A percentile compares a stretch with the other conserved stretches of the same genome.
phyloP scores from a whole-genome alignment of 2,888 invertebrate species.

The Dioctria rufipes region DNA sequence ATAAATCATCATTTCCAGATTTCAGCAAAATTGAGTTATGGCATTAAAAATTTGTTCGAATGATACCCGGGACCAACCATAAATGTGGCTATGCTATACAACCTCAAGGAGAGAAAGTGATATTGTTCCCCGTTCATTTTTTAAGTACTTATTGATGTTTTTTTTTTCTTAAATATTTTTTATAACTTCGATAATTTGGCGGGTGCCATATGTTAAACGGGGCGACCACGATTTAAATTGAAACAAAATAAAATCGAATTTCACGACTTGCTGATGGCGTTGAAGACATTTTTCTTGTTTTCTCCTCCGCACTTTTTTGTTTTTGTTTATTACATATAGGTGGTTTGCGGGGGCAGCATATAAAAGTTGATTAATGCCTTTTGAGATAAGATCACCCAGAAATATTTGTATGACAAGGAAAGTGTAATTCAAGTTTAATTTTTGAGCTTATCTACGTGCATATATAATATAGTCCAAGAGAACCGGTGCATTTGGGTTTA shows the following conservation, averaged over 20 bases:
- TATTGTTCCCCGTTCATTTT: background rate
- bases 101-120: slow-evolving; percentile 25
- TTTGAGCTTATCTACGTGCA: too few relatives aligned
- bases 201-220: background rate
- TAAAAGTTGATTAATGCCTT: too few relatives aligned
- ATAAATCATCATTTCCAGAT: background rate
- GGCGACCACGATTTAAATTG: background rate
- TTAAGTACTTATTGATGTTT: background rate
- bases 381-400: too few relatives aligned
- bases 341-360: too few relatives aligned
- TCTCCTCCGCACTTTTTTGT: background rate
- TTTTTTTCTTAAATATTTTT: background rate
- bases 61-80: background rate
- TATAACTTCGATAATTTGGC: background rate
- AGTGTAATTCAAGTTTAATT: too few relatives aligned
- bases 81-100: background rate
- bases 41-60: background rate
- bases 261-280: background rate
- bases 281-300: background rate
- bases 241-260: background rate
- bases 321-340: background rate
- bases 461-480: too few relatives aligned
- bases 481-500: too few relatives aligned
- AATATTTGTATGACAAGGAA: too few relatives aligned
- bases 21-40: slow-evolving; percentile 33